Conservation (phyloP, 2,797 vertebrate species). For the Tenualosa thibaudeaui region DNA sequence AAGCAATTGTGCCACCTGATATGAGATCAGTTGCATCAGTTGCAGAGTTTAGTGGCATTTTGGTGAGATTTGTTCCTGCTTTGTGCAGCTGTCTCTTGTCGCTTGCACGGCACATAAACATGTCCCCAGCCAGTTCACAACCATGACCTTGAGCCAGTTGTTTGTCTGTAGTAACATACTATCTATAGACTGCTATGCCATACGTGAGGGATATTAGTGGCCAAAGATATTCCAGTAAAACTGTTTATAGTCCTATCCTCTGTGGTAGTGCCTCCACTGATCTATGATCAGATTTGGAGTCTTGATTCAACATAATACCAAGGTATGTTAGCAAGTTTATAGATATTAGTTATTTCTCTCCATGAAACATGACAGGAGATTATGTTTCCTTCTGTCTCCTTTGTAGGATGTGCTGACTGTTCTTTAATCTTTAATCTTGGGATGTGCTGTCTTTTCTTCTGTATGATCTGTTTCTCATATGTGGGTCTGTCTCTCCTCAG, state of each 20-base stretch:
- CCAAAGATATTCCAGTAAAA: background rate
- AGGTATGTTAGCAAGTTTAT: background rate
- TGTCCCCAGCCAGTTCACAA: background rate
- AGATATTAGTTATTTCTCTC: background rate
- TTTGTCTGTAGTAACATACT: background rate
- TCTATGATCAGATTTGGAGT: background rate
- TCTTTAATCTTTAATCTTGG: background rate
- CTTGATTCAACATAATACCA: background rate
- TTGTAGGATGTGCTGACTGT: background rate
- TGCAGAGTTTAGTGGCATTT: background rate
- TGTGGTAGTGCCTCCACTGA: background rate
- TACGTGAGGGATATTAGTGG: no score
- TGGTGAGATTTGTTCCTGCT: background rate
- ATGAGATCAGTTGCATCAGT: no score
- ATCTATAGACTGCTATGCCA: slow-evolving; percentile 21
- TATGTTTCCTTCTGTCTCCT: background rate
- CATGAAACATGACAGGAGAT: background rate
- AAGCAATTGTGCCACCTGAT: background rate
- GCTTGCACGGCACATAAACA: background rate
- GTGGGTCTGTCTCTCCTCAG: no score
- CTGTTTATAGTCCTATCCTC: background rate
- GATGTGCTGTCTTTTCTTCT: background rate
- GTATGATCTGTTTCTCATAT: no score
- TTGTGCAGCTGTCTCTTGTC: slow-evolving; percentile 15
- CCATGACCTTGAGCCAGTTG: slow-evolving; percentile 7